Conservation (phyloP, 37 sponge, comb jelly and placozoan genomes). For the Chondrilla cf. caribensis region DNA sequence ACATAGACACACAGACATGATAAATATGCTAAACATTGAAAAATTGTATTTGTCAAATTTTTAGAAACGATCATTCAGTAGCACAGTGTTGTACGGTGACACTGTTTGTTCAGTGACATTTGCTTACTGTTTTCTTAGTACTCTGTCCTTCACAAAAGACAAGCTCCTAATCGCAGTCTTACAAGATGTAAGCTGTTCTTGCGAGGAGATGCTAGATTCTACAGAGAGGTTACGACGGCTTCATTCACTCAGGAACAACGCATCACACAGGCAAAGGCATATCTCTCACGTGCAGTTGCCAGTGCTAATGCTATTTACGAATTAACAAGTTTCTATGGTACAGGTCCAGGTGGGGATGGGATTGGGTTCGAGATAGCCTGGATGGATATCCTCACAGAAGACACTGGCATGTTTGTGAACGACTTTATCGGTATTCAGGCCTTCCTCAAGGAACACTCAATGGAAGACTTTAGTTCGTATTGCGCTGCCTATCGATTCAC, state of each 20-base stretch:
- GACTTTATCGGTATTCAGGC: constrained; percentile 67
- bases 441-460: constrained; percentile 67
- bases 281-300: not conserved
- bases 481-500: constrained; percentile 87
- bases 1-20: too few relatives aligned
- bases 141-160: too few relatives aligned
- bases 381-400: constrained; percentile 2
- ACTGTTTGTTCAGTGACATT: too few relatives aligned
- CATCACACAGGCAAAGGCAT: constrained; percentile 14
- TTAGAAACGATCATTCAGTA: too few relatives aligned
- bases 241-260: not conserved
- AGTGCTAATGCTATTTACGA: constrained; percentile 27
- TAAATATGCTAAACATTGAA: too few relatives aligned
- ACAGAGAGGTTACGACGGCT: not conserved
- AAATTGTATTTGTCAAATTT: too few relatives aligned
- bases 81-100: too few relatives aligned
- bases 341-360: not conserved
- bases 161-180: not conserved
- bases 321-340: constrained; percentile 30
- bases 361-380: constrained; percentile 50
- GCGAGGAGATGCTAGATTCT: constrained; percentile 43
- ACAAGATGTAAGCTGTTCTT: constrained; percentile 48
- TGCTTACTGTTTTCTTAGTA: too few relatives aligned
- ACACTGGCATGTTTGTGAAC: constrained; percentile 17
- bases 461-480: not conserved